Evolutionary conservation across 2,888 invertebrate genomes (phyloP).

Genomic region (Hirtodrosophila alboralis): DNA sequence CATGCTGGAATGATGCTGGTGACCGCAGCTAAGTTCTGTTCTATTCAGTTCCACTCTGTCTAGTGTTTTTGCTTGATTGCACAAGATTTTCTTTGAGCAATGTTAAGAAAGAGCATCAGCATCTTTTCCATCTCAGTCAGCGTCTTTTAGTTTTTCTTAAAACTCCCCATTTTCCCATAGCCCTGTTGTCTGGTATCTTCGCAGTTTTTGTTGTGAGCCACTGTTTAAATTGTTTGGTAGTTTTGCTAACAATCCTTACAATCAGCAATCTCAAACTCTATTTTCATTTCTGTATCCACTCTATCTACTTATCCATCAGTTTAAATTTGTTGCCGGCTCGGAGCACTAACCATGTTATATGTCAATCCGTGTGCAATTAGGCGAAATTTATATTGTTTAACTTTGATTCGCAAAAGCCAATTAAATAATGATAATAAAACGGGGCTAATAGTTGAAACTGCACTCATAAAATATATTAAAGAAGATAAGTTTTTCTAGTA

Average conservation of each 20-base stretch:
- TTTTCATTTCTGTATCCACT: slow-evolving; percentile 18
- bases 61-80: slow-evolving; percentile 30
- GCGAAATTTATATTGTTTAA: slow-evolving; percentile 72
- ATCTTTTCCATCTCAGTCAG: slow-evolving; percentile 4
- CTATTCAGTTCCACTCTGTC: slow-evolving; percentile 28
- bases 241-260: slow-evolving; percentile 44
- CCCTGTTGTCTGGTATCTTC: slow-evolving; percentile 15
- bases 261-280: slow-evolving; percentile 5
- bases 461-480: background rate
- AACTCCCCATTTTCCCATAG: background rate
- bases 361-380: slow-evolving; percentile 61
- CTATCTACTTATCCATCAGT: slow-evolving; percentile 25
- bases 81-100: slow-evolving; percentile 60
- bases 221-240: slow-evolving; percentile 75
- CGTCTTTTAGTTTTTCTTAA: slow-evolving; percentile 7
- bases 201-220: slow-evolving; percentile 59
- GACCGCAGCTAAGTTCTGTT: slow-evolving; percentile 6
- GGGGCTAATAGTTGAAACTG: slow-evolving; percentile 16
- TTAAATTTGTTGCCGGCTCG: slow-evolving; percentile 29
- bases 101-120: slow-evolving; percentile 38
- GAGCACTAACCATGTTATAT: slow-evolving; percentile 23
- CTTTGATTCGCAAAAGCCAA: slow-evolving; percentile 52
- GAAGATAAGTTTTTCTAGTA: background rate
- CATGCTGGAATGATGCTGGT: too few species aligned
- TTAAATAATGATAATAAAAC: slow-evolving; percentile 35